Evolutionary conservation across 2,113 vertebrate species (phyloP).

Genomic region (Cyphomyrus discorhynchus): DNA sequence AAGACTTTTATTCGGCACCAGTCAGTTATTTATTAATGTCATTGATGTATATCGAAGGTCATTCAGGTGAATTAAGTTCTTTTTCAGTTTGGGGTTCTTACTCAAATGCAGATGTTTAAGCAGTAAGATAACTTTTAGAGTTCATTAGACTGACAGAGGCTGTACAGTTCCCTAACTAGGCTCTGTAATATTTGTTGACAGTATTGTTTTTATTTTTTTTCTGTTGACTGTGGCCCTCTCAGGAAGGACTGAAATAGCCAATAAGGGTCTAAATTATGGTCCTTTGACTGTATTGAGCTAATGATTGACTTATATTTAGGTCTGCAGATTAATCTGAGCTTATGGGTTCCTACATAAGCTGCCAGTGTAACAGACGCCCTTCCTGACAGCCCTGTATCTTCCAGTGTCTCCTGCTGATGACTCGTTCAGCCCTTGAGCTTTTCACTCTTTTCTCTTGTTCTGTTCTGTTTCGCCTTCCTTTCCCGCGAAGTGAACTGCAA

Average conservation of each 20-base stretch:
- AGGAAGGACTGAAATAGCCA: neutral
- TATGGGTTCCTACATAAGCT: neutral
- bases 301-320: neutral
- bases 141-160: slow-evolving; percentile 2
- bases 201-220: neutral
- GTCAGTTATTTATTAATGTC: neutral
- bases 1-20: neutral
- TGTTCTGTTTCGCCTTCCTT: slow-evolving; percentile 55
- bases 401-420: neutral
- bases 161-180: neutral
- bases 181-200: neutral
- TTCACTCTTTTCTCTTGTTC: slow-evolving; percentile 47
- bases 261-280: neutral
- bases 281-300: neutral
- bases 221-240: neutral
- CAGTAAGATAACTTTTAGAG: neutral
- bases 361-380: neutral
- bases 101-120: neutral
- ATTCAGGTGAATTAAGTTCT: neutral
- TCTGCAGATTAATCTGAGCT: neutral
- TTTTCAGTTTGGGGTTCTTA: neutral
- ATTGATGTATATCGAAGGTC: neutral
- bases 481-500: slow-evolving; percentile 68
- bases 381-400: neutral
- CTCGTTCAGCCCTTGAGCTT: slow-evolving; percentile 30